Evolutionary conservation across 1,140 invertebrate species (phyloP).

Genomic region (Drosophila leontia): DNA sequence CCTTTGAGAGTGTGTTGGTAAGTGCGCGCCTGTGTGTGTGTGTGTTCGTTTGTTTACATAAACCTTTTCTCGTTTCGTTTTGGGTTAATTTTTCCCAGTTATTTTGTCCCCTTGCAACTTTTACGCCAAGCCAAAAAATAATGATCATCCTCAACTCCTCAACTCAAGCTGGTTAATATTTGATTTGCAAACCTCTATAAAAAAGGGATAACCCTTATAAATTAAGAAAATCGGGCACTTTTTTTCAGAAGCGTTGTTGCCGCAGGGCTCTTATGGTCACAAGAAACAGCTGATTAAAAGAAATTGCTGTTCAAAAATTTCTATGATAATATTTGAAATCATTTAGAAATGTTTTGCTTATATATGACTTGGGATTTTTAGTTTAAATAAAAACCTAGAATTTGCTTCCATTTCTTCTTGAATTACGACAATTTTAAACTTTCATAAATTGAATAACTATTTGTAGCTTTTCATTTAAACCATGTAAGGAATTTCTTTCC

Average conservation of each 20-base stretch:
- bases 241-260: too few relatives aligned
- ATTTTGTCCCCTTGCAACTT: conserved; percentile 25
- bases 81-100: conserved; percentile 35
- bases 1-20: conserved; percentile 12
- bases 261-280: neutral
- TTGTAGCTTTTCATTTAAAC: neutral
- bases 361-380: too few relatives aligned
- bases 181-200: neutral
- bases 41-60: conserved; percentile 66
- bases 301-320: neutral
- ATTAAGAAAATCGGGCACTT: neutral
- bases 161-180: conserved; percentile 6
- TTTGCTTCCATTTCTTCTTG: neutral
- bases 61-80: conserved; percentile 67
- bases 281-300: neutral
- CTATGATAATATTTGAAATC: too few relatives aligned
- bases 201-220: neutral
- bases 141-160: neutral
- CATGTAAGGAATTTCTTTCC: neutral
- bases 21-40: conserved; percentile 10
- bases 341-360: too few relatives aligned
- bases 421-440: neutral
- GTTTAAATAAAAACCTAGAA: neutral
- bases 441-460: too few relatives aligned
- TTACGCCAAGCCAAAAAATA: conserved; percentile 20